Percentiles rank a stretch among this genome's conserved stretches.
Evolutionary conservation across 2,797 vertebrate species (phyloP).

Genomic region (Sternarchorhynchus goeldii): DNA sequence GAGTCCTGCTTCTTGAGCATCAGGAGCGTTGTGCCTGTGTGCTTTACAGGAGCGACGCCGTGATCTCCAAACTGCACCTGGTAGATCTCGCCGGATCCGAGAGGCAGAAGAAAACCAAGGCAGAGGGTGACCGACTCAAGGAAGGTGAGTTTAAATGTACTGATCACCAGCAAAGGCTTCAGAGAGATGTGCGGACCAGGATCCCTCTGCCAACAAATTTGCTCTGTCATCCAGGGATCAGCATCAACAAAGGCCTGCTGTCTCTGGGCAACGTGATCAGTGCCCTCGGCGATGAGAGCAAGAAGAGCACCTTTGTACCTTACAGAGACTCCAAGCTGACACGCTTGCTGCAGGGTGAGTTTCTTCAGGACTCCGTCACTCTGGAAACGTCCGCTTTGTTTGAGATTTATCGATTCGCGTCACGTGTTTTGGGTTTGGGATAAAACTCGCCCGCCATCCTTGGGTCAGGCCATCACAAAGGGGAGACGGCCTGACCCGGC

Average conservation of each 20-base stretch:
- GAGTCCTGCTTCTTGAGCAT: not conserved
- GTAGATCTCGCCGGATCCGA: slow-evolving; percentile 97
- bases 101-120: slow-evolving; percentile 97
- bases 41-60: slow-evolving; percentile 74
- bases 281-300: slow-evolving; percentile 87
- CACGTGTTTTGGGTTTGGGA: no score
- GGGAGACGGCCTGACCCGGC: no score
- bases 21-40: not conserved
- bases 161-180: no score
- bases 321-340: slow-evolving; percentile 92
- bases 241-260: slow-evolving; percentile 92
- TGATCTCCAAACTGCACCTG: slow-evolving; percentile 90
- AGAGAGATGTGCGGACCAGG: no score
- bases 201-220: not conserved
- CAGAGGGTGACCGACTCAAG: slow-evolving; percentile 92
- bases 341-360: slow-evolving; percentile 84
- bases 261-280: slow-evolving; percentile 89
- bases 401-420: not conserved
- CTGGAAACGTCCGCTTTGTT: not conserved
- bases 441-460: no score
- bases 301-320: slow-evolving; percentile 85
- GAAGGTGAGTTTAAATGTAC: slow-evolving; percentile 78
- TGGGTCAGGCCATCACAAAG: no score
- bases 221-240: slow-evolving; percentile 82
- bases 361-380: not conserved